Evolutionary conservation across 2,797 vertebrate species (phyloP).

Genomic region (Brachyrhaphis roseni): DNA sequence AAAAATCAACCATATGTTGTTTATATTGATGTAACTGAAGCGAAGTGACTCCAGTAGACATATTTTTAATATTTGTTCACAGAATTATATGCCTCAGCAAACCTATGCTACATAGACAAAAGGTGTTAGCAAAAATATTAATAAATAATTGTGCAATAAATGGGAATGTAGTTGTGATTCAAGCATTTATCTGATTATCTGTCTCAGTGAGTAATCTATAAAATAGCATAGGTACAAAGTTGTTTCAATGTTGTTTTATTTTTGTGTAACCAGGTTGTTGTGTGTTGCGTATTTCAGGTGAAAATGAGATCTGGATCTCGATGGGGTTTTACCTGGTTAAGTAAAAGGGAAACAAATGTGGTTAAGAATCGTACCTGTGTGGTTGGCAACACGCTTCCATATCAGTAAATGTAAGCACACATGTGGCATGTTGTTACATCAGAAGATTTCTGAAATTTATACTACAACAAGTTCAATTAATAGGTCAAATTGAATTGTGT

Average conservation of each 20-base stretch:
- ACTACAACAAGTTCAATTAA: too few species aligned
- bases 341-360: neutral
- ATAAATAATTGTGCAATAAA: neutral
- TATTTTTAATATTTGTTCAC: neutral
- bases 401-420: neutral
- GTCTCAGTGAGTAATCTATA: neutral
- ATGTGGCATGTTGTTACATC: neutral
- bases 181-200: neutral
- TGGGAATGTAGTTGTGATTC: neutral
- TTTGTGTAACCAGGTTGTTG: neutral
- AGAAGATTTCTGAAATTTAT: neutral
- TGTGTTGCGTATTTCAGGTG: neutral
- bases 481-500: too few species aligned
- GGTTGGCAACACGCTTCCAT: neutral
- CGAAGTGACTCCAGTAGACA: neutral
- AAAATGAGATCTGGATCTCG: too few species aligned
- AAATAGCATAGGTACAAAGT: too few species aligned
- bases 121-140: neutral
- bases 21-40: too few species aligned
- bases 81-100: neutral
- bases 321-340: neutral
- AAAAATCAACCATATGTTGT: too few species aligned
- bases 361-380: neutral
- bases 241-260: neutral
- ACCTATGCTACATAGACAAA: neutral